A percentile compares a stretch with the other conserved stretches of the same genome.
Conservation (phyloP, 2,888 invertebrate species). For the Sycophila texana region DNA sequence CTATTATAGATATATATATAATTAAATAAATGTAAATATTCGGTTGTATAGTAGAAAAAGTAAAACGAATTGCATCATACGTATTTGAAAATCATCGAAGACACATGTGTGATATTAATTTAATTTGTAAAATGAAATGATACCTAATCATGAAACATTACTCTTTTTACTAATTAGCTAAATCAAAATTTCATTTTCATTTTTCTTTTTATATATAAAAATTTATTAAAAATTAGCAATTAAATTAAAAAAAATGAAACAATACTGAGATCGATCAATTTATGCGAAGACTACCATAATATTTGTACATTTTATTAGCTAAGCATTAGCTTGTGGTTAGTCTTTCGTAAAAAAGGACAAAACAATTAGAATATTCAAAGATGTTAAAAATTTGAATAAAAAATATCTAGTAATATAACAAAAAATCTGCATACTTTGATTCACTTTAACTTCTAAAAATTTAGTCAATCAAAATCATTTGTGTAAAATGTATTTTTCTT, state of each 20-base stretch:
- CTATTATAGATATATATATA: slow-evolving; percentile 43
- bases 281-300: slow-evolving; percentile 23
- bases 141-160: slow-evolving; percentile 43
- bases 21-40: slow-evolving; percentile 55
- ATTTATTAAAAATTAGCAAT: slow-evolving; percentile 5
- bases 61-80: slow-evolving; percentile 50
- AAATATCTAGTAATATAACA: slow-evolving; percentile 25
- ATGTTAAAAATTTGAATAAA: slow-evolving; percentile 37
- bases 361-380: slow-evolving; percentile 1
- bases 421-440: slow-evolving; percentile 18
- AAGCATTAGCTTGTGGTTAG: slow-evolving; percentile 8
- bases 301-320: slow-evolving; percentile 3
- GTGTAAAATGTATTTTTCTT: not conserved
- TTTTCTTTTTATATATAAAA: slow-evolving; percentile 45
- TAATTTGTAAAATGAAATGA: slow-evolving; percentile 58
- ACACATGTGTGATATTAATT: slow-evolving; percentile 61
- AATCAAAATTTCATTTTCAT: slow-evolving; percentile 36
- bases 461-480: not conserved
- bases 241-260: not conserved
- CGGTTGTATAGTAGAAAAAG: slow-evolving; percentile 55
- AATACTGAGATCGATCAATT: slow-evolving; percentile 20
- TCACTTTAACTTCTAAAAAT: not conserved
- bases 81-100: slow-evolving; percentile 51
- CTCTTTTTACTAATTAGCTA: slow-evolving; percentile 48
- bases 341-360: slow-evolving; percentile 24